Conservation (phyloP, 2,113 vertebrate genomes). For the Lepidothrix coronata region DNA sequence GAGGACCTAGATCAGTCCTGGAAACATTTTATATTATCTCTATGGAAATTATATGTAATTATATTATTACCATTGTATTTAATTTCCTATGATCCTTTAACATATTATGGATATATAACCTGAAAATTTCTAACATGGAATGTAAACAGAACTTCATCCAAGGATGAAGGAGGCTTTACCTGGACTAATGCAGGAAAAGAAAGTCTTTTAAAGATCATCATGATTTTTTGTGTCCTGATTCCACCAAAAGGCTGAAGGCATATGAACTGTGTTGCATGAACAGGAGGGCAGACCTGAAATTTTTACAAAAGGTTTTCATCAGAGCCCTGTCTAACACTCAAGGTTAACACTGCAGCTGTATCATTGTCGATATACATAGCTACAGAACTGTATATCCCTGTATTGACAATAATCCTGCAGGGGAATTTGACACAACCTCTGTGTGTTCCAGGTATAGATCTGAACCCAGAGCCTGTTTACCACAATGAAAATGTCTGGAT, state of each 20-base stretch:
- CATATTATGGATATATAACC: not conserved
- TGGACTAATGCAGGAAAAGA: not conserved
- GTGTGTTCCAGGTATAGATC: not conserved
- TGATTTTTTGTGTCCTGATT: not conserved
- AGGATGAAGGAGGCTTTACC: not conserved
- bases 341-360: not conserved
- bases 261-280: not conserved
- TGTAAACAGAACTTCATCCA: not conserved
- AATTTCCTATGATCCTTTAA: not conserved
- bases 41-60: not conserved
- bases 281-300: not conserved
- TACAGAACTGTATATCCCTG: not conserved
- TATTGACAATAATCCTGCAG: not conserved
- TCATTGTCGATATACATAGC: accelerated
- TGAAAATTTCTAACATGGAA: not conserved
- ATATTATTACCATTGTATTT: not conserved
- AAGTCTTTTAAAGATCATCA: not conserved
- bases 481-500: not conserved
- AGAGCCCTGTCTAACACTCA: not conserved
- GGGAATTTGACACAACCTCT: not conserved
- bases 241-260: not conserved
- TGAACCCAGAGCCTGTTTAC: not conserved
- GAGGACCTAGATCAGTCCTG: not conserved
- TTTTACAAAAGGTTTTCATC: not conserved
- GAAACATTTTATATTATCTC: not conserved